phyloP scores from a whole-genome alignment of 2,797 vertebrate genomes.

The Oceanodroma leucorhoa region DNA sequence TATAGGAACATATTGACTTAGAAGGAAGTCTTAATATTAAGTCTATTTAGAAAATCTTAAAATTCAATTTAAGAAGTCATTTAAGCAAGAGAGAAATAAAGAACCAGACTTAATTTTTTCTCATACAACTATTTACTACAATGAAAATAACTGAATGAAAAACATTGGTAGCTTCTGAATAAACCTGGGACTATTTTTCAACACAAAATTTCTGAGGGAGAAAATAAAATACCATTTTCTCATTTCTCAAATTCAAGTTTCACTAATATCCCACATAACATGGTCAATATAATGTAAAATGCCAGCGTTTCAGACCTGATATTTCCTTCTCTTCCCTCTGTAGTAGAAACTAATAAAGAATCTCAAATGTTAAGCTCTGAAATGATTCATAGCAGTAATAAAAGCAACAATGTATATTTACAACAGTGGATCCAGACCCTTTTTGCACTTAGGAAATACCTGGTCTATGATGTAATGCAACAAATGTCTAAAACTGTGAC shows the following conservation, averaged over 20 bases:
- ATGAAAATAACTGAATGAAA: neutral
- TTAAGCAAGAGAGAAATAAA: neutral
- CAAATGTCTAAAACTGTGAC: neutral
- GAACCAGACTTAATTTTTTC: neutral
- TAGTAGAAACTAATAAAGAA: neutral
- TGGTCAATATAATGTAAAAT: neutral
- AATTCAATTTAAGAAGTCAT: neutral
- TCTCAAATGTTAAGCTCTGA: neutral
- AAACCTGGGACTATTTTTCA: neutral
- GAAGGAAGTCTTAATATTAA: neutral
- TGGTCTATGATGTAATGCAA: neutral
- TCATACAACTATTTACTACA: neutral
- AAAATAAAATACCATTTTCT: neutral
- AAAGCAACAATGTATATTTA: neutral
- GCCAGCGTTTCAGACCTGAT: neutral
- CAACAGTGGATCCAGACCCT: neutral
- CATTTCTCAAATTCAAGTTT: neutral
- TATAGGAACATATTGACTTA: neutral
- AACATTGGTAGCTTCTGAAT: neutral
- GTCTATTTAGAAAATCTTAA: neutral
- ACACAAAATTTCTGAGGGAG: neutral
- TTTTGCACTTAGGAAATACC: neutral
- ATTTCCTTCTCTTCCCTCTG: neutral
- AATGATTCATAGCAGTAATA: neutral
- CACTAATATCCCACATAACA: neutral